These are phyloP conservation scores for Phymanthus crucifer DNA, from an alignment of 92 coral and sea anemone species.

Conservation along the genomic window DNA sequence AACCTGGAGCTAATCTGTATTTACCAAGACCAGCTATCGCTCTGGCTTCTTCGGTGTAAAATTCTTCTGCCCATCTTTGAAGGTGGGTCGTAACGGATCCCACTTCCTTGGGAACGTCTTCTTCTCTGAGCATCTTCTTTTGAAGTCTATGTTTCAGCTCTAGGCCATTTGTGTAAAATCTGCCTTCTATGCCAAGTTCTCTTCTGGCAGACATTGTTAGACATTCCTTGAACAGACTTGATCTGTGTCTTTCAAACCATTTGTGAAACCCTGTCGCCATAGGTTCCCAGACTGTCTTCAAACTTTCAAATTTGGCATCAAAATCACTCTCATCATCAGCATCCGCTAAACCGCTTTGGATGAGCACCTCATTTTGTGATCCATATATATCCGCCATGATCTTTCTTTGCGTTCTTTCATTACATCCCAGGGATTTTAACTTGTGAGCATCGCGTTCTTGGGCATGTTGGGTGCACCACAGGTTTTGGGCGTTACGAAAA, in stretches of 20 bases:
- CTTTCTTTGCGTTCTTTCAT: slow-evolving; percentile 41
- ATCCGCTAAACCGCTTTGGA: slow-evolving; percentile 55
- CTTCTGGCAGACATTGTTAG: slow-evolving; percentile 40
- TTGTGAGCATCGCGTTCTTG: slow-evolving; percentile 45
- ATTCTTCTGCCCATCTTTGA: slow-evolving; percentile 37
- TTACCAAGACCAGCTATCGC: slow-evolving; percentile 55
- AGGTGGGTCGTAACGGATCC: slow-evolving; percentile 5
- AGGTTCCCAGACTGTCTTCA: slow-evolving; percentile 37
- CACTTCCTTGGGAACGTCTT: slow-evolving; percentile 49
- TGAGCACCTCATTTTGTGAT: slow-evolving; percentile 34
- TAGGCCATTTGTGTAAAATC: slow-evolving; percentile 53
- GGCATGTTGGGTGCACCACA: slow-evolving; percentile 66
- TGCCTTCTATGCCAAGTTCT: slow-evolving; percentile 39
- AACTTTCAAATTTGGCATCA: slow-evolving; percentile 42
- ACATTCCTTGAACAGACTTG: slow-evolving; percentile 49
- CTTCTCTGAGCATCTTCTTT: slow-evolving; percentile 46
- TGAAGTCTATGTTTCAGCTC: slow-evolving; percentile 62
- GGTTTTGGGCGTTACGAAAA: slow-evolving; percentile 45
- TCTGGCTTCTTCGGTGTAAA: slow-evolving; percentile 41
- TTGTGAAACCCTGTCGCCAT: slow-evolving; percentile 40
- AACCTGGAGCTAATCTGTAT: slow-evolving; percentile 55
- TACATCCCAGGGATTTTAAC: slow-evolving; percentile 54
- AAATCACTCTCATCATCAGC: slow-evolving; percentile 49
- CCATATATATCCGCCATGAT: slow-evolving; percentile 53
- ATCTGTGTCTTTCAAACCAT: slow-evolving; percentile 50